phyloP scores from a whole-genome alignment of 2,113 vertebrate species.

The Neolamprologus fasciatus region DNA sequence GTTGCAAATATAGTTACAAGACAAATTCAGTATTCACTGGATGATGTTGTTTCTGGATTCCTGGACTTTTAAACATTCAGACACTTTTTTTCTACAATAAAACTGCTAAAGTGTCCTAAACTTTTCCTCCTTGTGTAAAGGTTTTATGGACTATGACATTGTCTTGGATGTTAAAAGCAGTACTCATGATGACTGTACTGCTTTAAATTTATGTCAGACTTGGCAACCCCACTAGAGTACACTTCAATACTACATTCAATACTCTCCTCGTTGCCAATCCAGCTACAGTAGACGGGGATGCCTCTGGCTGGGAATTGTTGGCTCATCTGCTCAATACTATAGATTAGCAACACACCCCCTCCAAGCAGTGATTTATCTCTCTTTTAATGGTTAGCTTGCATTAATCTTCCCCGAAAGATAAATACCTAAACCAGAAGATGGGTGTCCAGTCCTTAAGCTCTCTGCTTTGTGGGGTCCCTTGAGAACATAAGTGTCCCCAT shows the following conservation, averaged over 20 bases:
- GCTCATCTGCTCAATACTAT: slow-evolving; percentile 7
- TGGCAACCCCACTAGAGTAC: slow-evolving; percentile 9
- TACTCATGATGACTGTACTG: background rate
- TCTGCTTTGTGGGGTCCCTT: slow-evolving; percentile 4
- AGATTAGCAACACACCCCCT: slow-evolving; percentile 15
- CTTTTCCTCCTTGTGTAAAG: background rate
- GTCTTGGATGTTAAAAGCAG: slow-evolving; percentile 6
- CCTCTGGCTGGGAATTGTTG: slow-evolving; percentile 10
- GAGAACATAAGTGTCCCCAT: slow-evolving; percentile 39
- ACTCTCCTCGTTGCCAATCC: slow-evolving; percentile 12
- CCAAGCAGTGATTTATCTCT: background rate
- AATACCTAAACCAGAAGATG: background rate
- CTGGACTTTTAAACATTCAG: background rate
- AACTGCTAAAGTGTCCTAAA: background rate
- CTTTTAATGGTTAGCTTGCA: background rate
- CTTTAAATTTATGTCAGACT: slow-evolving; percentile 29
- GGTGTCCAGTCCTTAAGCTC: background rate
- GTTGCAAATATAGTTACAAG: background rate
- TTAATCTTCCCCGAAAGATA: background rate
- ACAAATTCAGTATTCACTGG: background rate
- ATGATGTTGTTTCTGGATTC: background rate
- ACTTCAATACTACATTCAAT: slow-evolving; percentile 14
- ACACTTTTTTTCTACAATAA: background rate
- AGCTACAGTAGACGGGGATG: background rate
- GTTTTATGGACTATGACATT: slow-evolving; percentile 10